Evolutionary conservation across 2,888 invertebrate genomes (phyloP), one percentile per base, ranked within the genome.

Genomic region (Parapristionchus giblindavisi): DNA sequence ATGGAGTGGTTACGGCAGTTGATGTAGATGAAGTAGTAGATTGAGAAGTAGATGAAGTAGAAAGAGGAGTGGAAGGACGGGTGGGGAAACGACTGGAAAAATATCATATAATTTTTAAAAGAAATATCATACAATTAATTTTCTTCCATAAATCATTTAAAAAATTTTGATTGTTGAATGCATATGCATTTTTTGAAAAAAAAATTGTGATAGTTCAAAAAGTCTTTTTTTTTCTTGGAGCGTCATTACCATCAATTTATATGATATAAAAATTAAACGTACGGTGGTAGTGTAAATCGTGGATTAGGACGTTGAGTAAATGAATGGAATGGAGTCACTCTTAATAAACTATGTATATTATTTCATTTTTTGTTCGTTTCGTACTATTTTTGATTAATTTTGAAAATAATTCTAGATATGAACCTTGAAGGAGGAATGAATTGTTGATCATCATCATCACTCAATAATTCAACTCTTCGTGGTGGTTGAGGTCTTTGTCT

Each of bases 261-360:
- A 43, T 17, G 43, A 43, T 17, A 43, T 43, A 14, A 43, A 43
- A 43, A 65, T n/a, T 2, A 5, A 29, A 43, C 63, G 27, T 8
- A 65, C 63, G 63, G 63, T n/a, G 63, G 63, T 43, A 65, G 63
- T 36, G 63, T 65, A 21, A 65, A 65, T 65, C 63, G 27, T 2
- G 63, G 29, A 29, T 40, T 29, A 5, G 63, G 63, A 43, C 40
- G 63, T 36, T 24, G 63, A n/a, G 63, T 27, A 29, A 65, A 65
- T 1, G 63, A 65, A 5, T 43, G 63, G 29, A 43, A 65, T 11
- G 63, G 63, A 29, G 63, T 24, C 2, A 65, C 40, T 32, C 40
- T 43, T 27, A 43, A 65, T 27, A 32, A n/a, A n/a, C n/a, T n/a
- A n/a, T n/a, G n/a, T n/a, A n/a, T n/a, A n/a, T n/a, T n/a, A n/a